Conservation (phyloP, 2,888 invertebrate species). For the Pristionchus exspectatus region DNA sequence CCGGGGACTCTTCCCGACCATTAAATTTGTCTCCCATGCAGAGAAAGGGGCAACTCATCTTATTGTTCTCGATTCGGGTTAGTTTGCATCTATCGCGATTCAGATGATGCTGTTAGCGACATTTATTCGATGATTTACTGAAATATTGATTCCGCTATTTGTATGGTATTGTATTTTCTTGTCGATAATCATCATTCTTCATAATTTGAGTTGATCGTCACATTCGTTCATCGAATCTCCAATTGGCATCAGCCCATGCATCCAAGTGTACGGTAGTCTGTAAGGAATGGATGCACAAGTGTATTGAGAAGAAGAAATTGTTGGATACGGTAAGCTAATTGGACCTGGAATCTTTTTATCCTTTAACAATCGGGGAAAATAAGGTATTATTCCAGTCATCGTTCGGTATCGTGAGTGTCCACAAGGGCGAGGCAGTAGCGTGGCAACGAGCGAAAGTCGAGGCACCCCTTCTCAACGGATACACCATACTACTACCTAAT, state of each 20-base stretch:
- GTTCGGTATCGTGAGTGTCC: conserved; percentile 13
- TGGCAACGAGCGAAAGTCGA: conserved; percentile 51
- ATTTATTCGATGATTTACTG: neutral
- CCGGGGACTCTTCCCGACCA: neutral
- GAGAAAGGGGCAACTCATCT: conserved; percentile 23
- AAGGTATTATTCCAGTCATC: neutral
- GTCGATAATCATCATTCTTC: neutral
- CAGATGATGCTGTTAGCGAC: neutral
- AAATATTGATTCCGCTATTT: neutral
- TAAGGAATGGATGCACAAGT: conserved; percentile 55
- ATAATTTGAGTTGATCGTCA: neutral
- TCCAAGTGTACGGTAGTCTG: conserved; percentile 50
- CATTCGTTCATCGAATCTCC: neutral
- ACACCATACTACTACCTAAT: conserved; percentile 11
- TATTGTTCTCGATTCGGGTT: conserved; percentile 11
- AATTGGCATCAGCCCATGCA: conserved; percentile 49
- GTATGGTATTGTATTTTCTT: neutral
- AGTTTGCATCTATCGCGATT: neutral
- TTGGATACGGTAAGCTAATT: conserved; percentile 49
- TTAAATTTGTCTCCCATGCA: neutral
- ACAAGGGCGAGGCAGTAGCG: neutral
- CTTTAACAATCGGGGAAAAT: neutral
- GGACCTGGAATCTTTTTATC: neutral
- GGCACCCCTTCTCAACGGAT: conserved; percentile 9
- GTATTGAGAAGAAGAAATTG: conserved; percentile 33